Percentiles rank a stretch among this genome's conserved stretches.
These are phyloP conservation scores for Troides oblongomaculatus DNA, from an alignment of 2,888 invertebrate genomes.

Conservation along the genomic window DNA sequence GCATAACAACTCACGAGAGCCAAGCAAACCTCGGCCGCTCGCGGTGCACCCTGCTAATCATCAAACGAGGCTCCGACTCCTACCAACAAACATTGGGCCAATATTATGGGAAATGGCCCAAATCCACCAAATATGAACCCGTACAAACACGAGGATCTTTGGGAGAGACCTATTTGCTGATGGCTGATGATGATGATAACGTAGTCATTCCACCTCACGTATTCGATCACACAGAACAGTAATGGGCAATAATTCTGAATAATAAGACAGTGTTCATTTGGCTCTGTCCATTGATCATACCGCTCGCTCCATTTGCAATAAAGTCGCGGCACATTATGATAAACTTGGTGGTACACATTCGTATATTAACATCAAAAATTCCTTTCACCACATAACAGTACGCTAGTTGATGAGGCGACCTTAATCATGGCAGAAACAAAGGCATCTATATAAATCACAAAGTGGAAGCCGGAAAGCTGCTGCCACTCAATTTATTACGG, in stretches of 20 bases:
- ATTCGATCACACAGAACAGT: no score
- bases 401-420: conserved; percentile 17
- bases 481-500: conserved; percentile 26
- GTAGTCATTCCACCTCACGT: no score
- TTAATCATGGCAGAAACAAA: conserved; percentile 28
- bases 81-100: no score
- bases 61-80: no score
- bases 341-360: conserved; percentile 5
- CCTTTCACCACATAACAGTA: conserved; percentile 16
- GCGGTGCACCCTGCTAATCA: no score
- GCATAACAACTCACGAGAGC: no score
- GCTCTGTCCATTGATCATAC: not conserved
- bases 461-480: conserved; percentile 23
- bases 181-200: no score
- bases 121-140: no score
- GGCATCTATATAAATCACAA: conserved; percentile 27
- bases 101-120: no score
- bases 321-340: conserved; percentile 16
- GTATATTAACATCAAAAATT: conserved; percentile 6
- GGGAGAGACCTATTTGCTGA: no score
- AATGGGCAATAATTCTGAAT: not conserved
- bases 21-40: no score
- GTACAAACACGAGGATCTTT: no score
- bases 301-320: not conserved
- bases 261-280: not conserved